These are phyloP conservation scores for Poeciliopsis retropinna DNA, from an alignment of 2,113 vertebrate species.

Conservation along the genomic window DNA sequence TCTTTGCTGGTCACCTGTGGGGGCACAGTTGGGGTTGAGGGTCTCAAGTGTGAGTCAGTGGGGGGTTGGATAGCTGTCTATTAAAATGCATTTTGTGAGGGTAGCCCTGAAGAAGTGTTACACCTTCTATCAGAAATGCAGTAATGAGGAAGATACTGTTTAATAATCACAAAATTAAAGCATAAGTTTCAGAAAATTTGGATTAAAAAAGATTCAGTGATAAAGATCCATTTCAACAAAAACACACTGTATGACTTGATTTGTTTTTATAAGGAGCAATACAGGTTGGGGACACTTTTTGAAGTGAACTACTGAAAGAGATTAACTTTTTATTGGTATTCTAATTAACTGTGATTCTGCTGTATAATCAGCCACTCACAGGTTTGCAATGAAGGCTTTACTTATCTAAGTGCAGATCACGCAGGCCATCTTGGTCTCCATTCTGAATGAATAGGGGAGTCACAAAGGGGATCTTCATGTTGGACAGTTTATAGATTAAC, in stretches of 20 bases:
- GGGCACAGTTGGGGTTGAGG: slow-evolving; percentile 52
- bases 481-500: neutral
- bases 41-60: slow-evolving; percentile 47
- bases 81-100: slow-evolving; percentile 42
- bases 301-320: neutral
- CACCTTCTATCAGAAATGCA: slow-evolving; percentile 16
- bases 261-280: too few relatives aligned
- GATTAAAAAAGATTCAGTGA: neutral
- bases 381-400: neutral
- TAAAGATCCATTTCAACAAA: neutral
- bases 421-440: neutral
- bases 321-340: neutral
- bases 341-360: neutral
- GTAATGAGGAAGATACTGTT: neutral
- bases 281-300: neutral
- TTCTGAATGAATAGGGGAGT: neutral
- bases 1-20: slow-evolving; percentile 59
- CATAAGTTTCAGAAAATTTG: neutral
- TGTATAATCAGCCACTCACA: neutral
- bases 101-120: slow-evolving; percentile 54
- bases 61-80: slow-evolving; percentile 46
- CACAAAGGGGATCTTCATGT: neutral
- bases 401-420: neutral
- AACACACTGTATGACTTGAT: too few relatives aligned
- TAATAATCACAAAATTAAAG: too few relatives aligned